phyloP scores from a whole-genome alignment of 2,113 vertebrate genomes.

The Panthera leo region DNA sequence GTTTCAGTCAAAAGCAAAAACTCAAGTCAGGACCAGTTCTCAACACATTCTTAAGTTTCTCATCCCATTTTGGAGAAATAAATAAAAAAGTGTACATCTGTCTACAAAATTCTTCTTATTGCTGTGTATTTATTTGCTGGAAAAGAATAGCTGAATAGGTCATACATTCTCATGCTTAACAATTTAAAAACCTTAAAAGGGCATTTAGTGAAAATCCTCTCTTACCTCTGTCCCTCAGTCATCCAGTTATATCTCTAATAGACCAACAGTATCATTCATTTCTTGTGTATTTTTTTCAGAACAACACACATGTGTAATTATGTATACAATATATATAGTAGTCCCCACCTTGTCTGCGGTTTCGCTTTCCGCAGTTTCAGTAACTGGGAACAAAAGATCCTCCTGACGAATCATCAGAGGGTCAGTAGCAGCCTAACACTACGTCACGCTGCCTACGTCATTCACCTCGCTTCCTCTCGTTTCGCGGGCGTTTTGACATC shows the following conservation, averaged over 20 bases:
- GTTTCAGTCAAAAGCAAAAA: conserved; percentile 40
- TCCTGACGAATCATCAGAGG: not conserved
- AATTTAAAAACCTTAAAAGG: not conserved
- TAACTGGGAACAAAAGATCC: not conserved
- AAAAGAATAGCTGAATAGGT: not conserved
- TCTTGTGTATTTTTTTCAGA: not conserved
- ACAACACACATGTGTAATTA: not conserved
- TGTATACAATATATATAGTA: not conserved
- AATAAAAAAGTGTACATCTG: not conserved
- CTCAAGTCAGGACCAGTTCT: not conserved
- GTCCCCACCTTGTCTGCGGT: not conserved
- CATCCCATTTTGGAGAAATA: not conserved
- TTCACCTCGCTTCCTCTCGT: not conserved
- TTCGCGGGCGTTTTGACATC: not conserved
- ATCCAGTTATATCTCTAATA: not conserved
- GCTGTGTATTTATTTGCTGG: not conserved
- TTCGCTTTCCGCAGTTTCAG: not conserved
- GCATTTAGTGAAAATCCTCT: not conserved
- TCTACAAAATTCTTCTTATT: not conserved
- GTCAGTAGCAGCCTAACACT: not conserved
- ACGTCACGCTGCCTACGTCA: not conserved
- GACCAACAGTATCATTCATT: not conserved
- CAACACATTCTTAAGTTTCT: not conserved
- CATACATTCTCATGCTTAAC: not conserved
- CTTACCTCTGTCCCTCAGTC: not conserved